A percentile compares a stretch with the other conserved stretches of the same genome.
Conservation (phyloP, 2,888 invertebrate genomes). For the Latheticus oryzae region DNA sequence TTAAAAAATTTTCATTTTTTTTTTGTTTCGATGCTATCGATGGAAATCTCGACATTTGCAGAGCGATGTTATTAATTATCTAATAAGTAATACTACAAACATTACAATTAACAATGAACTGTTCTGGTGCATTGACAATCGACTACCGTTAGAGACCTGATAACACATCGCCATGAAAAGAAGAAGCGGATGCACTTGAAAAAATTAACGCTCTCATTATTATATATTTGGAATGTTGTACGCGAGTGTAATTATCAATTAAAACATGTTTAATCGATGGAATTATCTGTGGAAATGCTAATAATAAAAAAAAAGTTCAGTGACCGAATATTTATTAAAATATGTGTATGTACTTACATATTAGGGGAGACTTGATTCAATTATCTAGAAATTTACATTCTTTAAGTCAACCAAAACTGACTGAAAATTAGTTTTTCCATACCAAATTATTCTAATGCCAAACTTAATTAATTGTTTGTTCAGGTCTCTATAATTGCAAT, state of each 20-base stretch:
- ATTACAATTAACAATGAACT: constrained; percentile 26
- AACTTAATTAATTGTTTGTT: no score
- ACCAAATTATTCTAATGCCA: no score
- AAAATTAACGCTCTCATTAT: constrained; percentile 39
- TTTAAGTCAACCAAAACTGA: no score
- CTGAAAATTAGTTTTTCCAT: no score
- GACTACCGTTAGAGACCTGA: constrained; percentile 32
- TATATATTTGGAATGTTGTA: constrained; percentile 31
- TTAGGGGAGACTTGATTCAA: no score
- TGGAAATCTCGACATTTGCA: constrained; percentile 19
- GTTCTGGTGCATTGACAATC: constrained; percentile 36
- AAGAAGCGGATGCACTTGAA: constrained; percentile 34
- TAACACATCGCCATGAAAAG: constrained; percentile 32
- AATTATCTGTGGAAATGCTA: no score
- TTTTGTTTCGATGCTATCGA: no score
- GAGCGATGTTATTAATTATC: constrained; percentile 19
- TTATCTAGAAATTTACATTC: no score
- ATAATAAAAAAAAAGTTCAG: constrained; percentile 1
- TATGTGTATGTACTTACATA: no score
- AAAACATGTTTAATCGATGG: no score
- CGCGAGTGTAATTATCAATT: constrained; percentile 27
- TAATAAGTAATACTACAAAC: constrained; percentile 12
- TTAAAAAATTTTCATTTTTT: no score
- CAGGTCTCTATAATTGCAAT: no score
- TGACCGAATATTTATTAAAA: constrained; percentile 2